Evolutionary conservation across 2,113 vertebrate genomes (phyloP).

Genomic region (Sinocyclocheilus rhinocerous): DNA sequence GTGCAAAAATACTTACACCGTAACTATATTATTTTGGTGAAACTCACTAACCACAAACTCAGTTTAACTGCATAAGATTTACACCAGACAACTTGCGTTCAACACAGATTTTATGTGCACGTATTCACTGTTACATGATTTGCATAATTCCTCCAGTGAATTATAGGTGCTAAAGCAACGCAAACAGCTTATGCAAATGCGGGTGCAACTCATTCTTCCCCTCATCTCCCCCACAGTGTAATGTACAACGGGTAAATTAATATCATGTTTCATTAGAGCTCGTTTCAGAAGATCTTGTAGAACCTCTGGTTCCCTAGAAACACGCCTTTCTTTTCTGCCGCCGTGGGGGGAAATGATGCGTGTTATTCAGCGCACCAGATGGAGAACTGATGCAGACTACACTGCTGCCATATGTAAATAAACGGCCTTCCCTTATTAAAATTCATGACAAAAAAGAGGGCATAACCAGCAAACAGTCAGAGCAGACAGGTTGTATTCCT

Average conservation of each 20-base stretch:
- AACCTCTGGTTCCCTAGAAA: constrained; percentile 58
- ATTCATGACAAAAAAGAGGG: constrained; percentile 51
- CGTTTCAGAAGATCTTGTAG: constrained; percentile 55
- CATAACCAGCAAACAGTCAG: constrained; percentile 14
- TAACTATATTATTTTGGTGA: background rate
- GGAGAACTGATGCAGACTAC: constrained; percentile 61
- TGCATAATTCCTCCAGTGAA: constrained; percentile 8
- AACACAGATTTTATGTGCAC: background rate
- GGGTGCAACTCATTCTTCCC: background rate
- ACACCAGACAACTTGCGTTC: background rate
- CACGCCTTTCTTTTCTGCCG: constrained; percentile 45
- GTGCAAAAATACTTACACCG: too few relatives aligned
- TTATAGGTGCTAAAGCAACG: background rate
- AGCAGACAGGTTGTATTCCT: constrained; percentile 32
- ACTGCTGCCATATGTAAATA: constrained; percentile 67
- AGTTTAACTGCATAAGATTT: background rate
- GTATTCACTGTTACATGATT: background rate
- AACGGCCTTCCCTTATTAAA: constrained; percentile 45
- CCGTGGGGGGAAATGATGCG: constrained; percentile 65
- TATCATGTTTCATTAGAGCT: constrained; percentile 33
- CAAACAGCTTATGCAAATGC: background rate
- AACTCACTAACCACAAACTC: background rate
- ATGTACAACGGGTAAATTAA: background rate
- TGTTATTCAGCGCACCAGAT: constrained; percentile 73
- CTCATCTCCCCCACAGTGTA: background rate